Base-by-base conservation (phyloP, 2,113 vertebrate species). In the Sceloporus undulatus region DNA sequence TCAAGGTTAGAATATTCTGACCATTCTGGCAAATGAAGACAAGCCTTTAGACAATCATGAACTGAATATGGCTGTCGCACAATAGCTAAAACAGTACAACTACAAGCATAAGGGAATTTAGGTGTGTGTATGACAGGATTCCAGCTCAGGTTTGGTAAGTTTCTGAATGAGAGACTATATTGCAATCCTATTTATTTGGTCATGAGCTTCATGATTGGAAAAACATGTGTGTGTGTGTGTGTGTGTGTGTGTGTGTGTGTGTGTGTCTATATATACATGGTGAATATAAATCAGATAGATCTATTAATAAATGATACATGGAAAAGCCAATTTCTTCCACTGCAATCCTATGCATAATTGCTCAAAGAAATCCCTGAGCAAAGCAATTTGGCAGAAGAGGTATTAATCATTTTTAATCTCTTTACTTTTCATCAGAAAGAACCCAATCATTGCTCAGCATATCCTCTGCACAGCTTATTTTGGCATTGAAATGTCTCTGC, bases 361-460 rank as follows among this genome's bases (percentile, higher is more conserved):
- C 59, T 66, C 23, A 82, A 68, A 68, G 23, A 87, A 71, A 81
- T 77, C 19, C 74, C 8, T 52, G 52, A 77, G 13, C 18, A 42
- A 83, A 70, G 34, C 84, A 42, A 18, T 62, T 66, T 74, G 23
- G 38, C n/a, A 76, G 48, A 84, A 13, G 21, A 48, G 83, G 76
- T 62, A 21, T 23, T 62, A 79, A 38, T 62, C 40, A 56, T 2
- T 21, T 87, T 88, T 87, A n/a, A 48, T 82, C 34, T 18, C 0
- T 89, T 85, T 94, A 34, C 59, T 27, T 94, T 94, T 65, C 86
- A 93, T 16, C 40, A 84, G 54, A 79, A 18, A 74, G 75, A 91
- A 59, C 2, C 82, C 27, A 29, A 48, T 59, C 71, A 78, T 18
- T 89, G 23, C 68, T 90, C 76, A 78, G 40, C 68, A 21, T 91